Conservation (phyloP, 2,113 vertebrate species). For the Neolamprologus falcicula region DNA sequence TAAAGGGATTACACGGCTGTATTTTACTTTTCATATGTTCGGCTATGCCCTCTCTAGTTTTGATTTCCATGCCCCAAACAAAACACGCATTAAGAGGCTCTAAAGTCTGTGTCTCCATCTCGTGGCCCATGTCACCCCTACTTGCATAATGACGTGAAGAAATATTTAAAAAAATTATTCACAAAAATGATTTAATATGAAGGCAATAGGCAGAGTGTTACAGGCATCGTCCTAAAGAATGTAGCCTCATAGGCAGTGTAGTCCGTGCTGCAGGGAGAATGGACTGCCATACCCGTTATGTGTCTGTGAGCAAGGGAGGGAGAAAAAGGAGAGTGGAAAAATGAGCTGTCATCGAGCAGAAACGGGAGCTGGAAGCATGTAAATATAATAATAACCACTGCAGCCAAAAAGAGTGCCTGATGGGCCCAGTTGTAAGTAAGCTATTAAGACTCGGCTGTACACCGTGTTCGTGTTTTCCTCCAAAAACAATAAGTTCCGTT, state of each 20-base stretch:
- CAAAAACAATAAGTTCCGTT: rapidly evolving
- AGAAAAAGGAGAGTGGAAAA: not conserved
- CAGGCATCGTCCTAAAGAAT: rapidly evolving
- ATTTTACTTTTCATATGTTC: rapidly evolving
- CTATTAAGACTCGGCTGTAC: rapidly evolving
- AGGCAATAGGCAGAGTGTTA: too few relatives aligned
- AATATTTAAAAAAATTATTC: rapidly evolving
- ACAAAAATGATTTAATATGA: not conserved
- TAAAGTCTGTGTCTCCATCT: rapidly evolving
- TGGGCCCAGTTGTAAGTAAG: rapidly evolving
- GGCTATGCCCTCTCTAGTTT: not conserved
- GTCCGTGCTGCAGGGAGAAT: not conserved
- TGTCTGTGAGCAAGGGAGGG: not conserved
- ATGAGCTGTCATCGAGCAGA: not conserved
- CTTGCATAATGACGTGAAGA: not conserved
- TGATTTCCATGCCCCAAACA: rapidly evolving
- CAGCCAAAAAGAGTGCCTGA: too few relatives aligned
- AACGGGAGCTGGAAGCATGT: too few relatives aligned
- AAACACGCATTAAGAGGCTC: not conserved
- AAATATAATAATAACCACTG: too few relatives aligned
- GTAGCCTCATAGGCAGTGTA: too few relatives aligned
- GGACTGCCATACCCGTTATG: rapidly evolving
- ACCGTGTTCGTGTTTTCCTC: not conserved
- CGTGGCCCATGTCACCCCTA: not conserved
- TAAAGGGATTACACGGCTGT: rapidly evolving